These are phyloP conservation scores for Recurvirostra avosetta DNA, from an alignment of 2,113 vertebrate species.

Conservation along the genomic window DNA sequence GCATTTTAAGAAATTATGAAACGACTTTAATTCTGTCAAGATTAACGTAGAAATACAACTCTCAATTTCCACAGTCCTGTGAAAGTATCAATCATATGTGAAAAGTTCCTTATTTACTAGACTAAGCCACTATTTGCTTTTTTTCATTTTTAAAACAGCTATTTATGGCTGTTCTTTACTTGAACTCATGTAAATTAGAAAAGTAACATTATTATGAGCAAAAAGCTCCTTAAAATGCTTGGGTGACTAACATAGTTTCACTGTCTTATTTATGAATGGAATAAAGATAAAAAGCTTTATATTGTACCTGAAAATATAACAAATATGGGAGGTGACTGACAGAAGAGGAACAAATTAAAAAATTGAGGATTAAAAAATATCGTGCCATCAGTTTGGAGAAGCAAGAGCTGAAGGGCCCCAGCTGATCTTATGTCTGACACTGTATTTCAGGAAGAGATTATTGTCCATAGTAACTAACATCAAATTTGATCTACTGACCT, in stretches of 20 bases:
- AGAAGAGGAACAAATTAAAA: background rate
- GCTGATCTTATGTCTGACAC: background rate
- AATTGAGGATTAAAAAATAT: background rate
- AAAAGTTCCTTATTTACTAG: background rate
- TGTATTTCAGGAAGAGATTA: background rate
- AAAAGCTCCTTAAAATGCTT: background rate
- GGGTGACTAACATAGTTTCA: background rate
- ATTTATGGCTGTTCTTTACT: background rate
- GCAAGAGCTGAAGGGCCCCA: background rate
- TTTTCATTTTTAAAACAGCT: background rate
- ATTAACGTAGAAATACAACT: background rate
- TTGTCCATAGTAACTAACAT: background rate
- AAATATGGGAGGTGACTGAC: background rate
- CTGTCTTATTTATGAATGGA: background rate
- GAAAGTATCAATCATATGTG: background rate
- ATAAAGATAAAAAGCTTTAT: background rate
- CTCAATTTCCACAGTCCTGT: background rate
- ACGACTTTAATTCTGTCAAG: background rate
- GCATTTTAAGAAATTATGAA: background rate
- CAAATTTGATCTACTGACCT: background rate
- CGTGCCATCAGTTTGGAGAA: background rate
- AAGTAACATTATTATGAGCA: background rate
- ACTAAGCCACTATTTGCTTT: background rate
- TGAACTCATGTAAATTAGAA: background rate
- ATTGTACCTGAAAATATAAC: background rate